Conservation (phyloP, 2,888 invertebrate species). For the Serripes groenlandicus region DNA sequence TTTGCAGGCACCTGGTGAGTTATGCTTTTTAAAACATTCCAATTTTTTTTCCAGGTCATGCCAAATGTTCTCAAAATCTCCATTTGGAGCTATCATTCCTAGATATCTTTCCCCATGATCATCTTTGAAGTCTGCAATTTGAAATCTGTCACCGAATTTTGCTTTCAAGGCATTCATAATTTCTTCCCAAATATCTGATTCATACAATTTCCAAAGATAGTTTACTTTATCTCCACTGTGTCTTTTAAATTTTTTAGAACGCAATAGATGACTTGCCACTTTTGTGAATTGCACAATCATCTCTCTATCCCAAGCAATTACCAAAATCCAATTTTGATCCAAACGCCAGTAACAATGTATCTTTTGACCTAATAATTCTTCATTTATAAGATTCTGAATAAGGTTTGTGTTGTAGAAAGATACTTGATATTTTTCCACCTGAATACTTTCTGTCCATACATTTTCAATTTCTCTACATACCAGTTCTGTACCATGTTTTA, state of each 20-base stretch:
- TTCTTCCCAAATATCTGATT: background rate
- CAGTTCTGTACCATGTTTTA: background rate
- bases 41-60: background rate
- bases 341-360: background rate
- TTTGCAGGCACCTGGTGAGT: too few species aligned
- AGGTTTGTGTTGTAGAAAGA: background rate
- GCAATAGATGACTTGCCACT: background rate
- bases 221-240: background rate
- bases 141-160: background rate
- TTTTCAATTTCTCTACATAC: background rate
- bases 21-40: too few species aligned
- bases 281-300: background rate
- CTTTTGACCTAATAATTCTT: background rate
- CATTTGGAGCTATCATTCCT: background rate
- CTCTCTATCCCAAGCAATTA: background rate
- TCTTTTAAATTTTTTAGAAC: background rate
- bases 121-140: background rate
- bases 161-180: background rate
- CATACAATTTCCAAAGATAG: background rate
- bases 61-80: background rate
- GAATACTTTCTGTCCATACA: background rate
- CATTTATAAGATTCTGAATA: background rate
- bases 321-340: background rate
- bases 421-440: background rate
- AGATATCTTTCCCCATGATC: background rate